Evolutionary conservation across 1,140 invertebrate genomes (phyloP).

Genomic region (Mylabris phalerata): DNA sequence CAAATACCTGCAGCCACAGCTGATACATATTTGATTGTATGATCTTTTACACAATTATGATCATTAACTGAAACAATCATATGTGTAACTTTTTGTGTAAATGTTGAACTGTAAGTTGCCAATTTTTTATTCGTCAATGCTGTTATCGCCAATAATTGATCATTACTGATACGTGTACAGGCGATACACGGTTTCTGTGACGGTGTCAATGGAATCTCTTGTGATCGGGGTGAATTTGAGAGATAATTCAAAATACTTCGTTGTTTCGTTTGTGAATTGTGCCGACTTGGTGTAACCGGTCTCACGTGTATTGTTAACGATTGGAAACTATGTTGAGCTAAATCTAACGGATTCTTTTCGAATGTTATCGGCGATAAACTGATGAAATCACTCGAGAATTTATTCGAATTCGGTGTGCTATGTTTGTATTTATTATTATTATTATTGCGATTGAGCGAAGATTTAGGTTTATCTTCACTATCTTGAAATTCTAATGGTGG

Average conservation of each 20-base stretch:
- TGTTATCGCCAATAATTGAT: slow-evolving; percentile 28
- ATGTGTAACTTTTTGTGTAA: slow-evolving; percentile 33
- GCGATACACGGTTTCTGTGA: slow-evolving; percentile 28
- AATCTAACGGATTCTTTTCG: background rate
- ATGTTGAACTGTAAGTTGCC: slow-evolving; percentile 25
- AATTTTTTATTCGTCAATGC: slow-evolving; percentile 33
- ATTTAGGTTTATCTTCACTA: background rate
- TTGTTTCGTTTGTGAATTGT: slow-evolving; percentile 13
- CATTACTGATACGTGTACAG: slow-evolving; percentile 28
- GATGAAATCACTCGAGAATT: background rate
- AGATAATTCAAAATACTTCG: slow-evolving; percentile 35
- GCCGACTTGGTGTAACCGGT: background rate
- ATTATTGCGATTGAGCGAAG: too few relatives aligned
- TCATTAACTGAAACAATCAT: slow-evolving; percentile 34
- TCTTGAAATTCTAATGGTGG: slow-evolving; percentile 23
- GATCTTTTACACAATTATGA: slow-evolving; percentile 30
- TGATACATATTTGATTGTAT: slow-evolving; percentile 39
- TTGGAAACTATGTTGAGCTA: too few relatives aligned
- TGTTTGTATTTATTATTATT: slow-evolving; percentile 1
- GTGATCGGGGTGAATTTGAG: background rate
- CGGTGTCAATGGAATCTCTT: background rate
- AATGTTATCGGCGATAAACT: slow-evolving; percentile 1
- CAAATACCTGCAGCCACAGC: slow-evolving; percentile 39
- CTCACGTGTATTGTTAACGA: too few relatives aligned
- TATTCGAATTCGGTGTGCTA: slow-evolving; percentile 5